Evolutionary conservation across 2,113 vertebrate genomes (phyloP), one percentile per base, ranked within the genome.

Genomic region (Cyanoderma ruficeps): DNA sequence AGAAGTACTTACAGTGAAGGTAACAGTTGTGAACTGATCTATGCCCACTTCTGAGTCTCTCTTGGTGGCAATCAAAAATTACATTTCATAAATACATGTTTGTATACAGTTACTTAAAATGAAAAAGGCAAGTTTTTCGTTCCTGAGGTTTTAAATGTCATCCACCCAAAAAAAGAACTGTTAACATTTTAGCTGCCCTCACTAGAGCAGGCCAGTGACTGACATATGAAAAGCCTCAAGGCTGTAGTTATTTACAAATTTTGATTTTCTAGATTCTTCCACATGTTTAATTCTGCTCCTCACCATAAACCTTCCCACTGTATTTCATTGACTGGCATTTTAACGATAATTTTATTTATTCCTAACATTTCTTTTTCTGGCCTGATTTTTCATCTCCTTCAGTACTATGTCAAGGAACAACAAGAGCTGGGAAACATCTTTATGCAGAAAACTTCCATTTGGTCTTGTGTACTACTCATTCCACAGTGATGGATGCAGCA

Each of bases 101-200:
- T 94, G 49, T 75, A 92, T 68, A 76, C 72, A 75, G 79, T 53
- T 75, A 57, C 76, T 89, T 90, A 78, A 86, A 94, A 90, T 53
- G 69, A 82, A 94, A 93, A 94, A 93, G 65, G 81, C 9, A 4
- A 52, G 35, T 55, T 63, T 81, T 87, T 78, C 35, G 49, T 84
- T 91, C 57, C 52, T 61, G 68, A 90, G 76, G 33, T 87, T 94
- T 94, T 91, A 96, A 94, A 96, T 90, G 88, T 67, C 79, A 96
- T 60, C 83, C 64, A 90, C 79, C 80, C 89, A 37, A 67, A 87
- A 83, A 91, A 90, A 68, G 17, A 68, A 61, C 59, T 41, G 64
- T 78, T 92, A 96, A 96, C 61, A 83, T 89, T 94, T 95, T 80
- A 92, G 92, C 68, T 2, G 7, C 83, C 83, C 52, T 86, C 83